These are phyloP conservation scores for Drosophila imparisetae DNA, from an alignment of 2,888 invertebrate species.

Conservation along the genomic window DNA sequence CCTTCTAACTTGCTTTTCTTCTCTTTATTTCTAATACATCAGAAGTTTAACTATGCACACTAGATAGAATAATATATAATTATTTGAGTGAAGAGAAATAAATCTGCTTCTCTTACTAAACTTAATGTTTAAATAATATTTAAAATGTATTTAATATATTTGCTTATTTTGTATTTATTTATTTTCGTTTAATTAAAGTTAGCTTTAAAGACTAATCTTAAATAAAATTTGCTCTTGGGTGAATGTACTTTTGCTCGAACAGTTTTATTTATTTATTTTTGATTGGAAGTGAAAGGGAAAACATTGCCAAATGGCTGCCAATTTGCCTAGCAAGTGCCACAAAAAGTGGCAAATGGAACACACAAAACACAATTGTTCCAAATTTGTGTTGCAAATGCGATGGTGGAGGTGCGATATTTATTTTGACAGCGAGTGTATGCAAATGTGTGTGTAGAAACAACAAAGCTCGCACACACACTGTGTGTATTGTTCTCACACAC, in stretches of 20 bases:
- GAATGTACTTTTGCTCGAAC: neutral
- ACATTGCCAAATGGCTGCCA: neutral
- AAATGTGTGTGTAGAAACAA: constrained; percentile 38
- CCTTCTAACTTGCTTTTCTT: neutral
- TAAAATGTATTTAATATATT: too few relatives aligned
- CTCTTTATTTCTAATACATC: neutral
- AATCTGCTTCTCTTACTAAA: neutral
- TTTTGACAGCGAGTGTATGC: constrained; percentile 49
- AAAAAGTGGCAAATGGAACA: constrained; percentile 6
- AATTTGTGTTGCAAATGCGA: constrained; percentile 44
- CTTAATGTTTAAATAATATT: neutral
- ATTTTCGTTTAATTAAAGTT: neutral
- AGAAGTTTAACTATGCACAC: neutral
- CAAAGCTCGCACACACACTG: constrained; percentile 11
- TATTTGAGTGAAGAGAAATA: too few relatives aligned
- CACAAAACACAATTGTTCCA: neutral
- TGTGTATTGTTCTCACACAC: constrained; percentile 4
- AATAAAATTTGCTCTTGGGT: neutral
- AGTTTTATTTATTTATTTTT: neutral
- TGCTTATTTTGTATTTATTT: neutral
- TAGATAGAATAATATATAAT: neutral
- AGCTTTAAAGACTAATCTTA: neutral
- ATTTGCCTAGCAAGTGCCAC: constrained; percentile 2
- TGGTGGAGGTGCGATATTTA: constrained; percentile 22
- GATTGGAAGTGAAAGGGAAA: neutral